Conservation (phyloP, 2,113 vertebrate species). For the Paramisgurnus dabryanus region DNA sequence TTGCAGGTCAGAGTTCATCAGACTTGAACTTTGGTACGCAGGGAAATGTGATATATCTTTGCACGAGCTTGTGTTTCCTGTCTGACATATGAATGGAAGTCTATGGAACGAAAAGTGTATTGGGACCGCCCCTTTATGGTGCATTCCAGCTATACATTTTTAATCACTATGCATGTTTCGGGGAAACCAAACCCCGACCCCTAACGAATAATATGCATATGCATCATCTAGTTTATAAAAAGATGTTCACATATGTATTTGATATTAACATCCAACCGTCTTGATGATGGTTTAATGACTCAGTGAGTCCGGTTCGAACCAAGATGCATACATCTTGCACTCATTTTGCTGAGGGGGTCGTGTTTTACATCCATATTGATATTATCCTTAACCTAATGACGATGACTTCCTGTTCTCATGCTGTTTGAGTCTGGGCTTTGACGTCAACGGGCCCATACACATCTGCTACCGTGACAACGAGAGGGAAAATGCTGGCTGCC, state of each 20-base stretch:
- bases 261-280: not conserved
- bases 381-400: conserved; percentile 8
- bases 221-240: no score
- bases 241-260: not conserved
- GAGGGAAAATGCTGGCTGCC: conserved; percentile 61
- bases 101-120: no score
- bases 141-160: no score
- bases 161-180: no score
- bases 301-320: not conserved
- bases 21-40: no score
- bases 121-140: no score
- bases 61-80: no score
- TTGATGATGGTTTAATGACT: not conserved
- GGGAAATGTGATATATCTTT: no score
- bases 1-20: no score
- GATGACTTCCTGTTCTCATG: conserved; percentile 5
- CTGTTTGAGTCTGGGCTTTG: conserved; percentile 18
- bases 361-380: not conserved
- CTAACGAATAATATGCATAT: no score
- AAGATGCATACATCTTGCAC: not conserved
- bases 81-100: no score
- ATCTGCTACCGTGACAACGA: conserved; percentile 67
- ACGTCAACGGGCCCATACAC: conserved; percentile 61
- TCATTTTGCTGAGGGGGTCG: not conserved
- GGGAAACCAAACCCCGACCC: no score